These are phyloP conservation scores for Axinella damicornis DNA, from an alignment of 37 sponge, comb jelly and placozoan species.

Conservation along the genomic window DNA sequence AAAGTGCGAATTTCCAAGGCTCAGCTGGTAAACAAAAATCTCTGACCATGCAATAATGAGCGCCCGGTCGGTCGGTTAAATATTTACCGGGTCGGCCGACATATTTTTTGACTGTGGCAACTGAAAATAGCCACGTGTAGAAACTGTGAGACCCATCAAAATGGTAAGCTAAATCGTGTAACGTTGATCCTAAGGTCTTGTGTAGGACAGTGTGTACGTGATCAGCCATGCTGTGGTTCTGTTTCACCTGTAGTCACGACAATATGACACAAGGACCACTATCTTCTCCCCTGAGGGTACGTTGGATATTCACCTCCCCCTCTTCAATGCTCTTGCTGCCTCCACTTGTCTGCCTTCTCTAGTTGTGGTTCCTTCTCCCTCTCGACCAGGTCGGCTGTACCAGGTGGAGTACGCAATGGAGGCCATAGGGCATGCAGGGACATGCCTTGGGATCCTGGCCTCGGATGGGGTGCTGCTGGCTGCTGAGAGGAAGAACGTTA, in stretches of 20 bases:
- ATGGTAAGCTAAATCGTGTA: too few species aligned
- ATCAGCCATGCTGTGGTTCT: too few species aligned
- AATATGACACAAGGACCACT: slow-evolving; percentile 96
- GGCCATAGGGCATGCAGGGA: slow-evolving; percentile 96
- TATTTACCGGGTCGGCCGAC: too few species aligned
- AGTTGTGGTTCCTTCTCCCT: slow-evolving; percentile 26
- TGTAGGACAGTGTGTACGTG: too few species aligned
- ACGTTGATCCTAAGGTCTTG: too few species aligned
- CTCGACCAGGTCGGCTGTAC: slow-evolving; percentile 92
- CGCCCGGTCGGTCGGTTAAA: too few species aligned
- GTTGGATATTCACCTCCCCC: not conserved
- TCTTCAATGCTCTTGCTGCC: not conserved
- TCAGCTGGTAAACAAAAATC: too few species aligned
- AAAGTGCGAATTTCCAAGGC: too few species aligned
- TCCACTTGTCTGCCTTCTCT: not conserved
- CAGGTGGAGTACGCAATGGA: slow-evolving; percentile 99
- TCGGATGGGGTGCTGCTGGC: slow-evolving; percentile 95
- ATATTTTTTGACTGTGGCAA: too few species aligned
- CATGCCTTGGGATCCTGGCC: slow-evolving; percentile 96
- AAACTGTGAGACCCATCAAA: too few species aligned
- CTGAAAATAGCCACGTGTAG: too few species aligned
- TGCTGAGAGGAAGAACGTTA: slow-evolving; percentile 93
- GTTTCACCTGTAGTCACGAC: slow-evolving; percentile 67
- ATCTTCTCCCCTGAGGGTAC: slow-evolving; percentile 98
- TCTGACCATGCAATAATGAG: too few species aligned